Percentiles rank a stretch among this genome's conserved stretches.
Conservation (phyloP, 2,113 vertebrate species). For the Pelodiscus sinensis region DNA sequence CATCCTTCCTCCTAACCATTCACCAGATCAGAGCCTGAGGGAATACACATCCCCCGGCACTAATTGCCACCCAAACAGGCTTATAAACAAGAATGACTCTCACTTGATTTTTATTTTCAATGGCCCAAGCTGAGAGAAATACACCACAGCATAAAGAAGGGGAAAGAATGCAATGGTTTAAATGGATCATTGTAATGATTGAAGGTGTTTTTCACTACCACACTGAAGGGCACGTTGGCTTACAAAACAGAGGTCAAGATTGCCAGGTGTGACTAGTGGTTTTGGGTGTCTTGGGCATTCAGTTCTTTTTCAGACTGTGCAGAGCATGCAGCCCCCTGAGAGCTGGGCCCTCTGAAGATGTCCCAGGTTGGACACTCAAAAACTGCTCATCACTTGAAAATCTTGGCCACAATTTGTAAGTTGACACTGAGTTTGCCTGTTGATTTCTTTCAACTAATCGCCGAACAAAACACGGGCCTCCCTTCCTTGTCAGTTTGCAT, state of each 20-base stretch:
- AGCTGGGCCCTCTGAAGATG: neutral
- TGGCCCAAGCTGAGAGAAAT: neutral
- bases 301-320: neutral
- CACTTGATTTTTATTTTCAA: neutral
- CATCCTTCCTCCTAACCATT: no score
- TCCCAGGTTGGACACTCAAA: neutral
- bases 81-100: neutral
- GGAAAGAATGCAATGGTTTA: no score
- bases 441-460: neutral
- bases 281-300: no score
- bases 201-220: no score
- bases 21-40: no score
- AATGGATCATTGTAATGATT: no score
- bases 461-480: neutral
- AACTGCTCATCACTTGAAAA: neutral
- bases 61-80: neutral
- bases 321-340: neutral
- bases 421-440: neutral
- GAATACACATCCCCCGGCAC: neutral
- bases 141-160: neutral
- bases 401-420: neutral
- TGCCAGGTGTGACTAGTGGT: no score
- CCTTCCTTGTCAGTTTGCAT: neutral
- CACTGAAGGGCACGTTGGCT: no score
- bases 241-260: no score